Conservation (phyloP, 2,888 invertebrate species). For the Entomobrya proxima region DNA sequence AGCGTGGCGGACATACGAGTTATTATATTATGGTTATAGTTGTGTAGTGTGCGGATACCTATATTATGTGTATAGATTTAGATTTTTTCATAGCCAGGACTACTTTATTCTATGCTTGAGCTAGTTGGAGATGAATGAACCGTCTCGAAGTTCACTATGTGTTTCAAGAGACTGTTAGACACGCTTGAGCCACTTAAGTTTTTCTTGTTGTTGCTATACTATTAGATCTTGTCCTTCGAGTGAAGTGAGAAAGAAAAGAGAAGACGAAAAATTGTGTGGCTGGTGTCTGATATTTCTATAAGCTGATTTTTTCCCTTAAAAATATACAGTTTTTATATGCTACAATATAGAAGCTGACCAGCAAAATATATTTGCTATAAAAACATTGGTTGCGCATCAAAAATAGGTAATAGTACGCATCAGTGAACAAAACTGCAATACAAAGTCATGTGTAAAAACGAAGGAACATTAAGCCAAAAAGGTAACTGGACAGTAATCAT, state of each 20-base stretch:
- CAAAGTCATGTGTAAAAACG: too few relatives aligned
- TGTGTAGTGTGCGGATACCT: not conserved
- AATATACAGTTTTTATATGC: not conserved
- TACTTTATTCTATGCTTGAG: constrained; percentile 51
- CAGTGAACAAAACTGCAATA: too few relatives aligned
- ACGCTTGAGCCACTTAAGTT: constrained; percentile 65
- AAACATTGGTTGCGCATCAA: too few relatives aligned
- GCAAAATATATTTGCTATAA: not conserved
- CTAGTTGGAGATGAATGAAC: constrained; percentile 63
- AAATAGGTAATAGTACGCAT: not conserved
- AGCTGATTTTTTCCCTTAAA: not conserved
- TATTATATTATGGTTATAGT: not conserved
- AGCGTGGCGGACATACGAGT: not conserved
- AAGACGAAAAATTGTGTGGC: constrained; percentile 49
- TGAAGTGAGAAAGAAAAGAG: constrained; percentile 34
- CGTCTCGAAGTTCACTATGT: constrained; percentile 61
- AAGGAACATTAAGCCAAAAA: too few relatives aligned
- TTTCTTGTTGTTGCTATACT: constrained; percentile 15
- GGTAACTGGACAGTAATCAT: too few relatives aligned
- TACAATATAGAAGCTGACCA: constrained; percentile 38
- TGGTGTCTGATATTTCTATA: constrained; percentile 43
- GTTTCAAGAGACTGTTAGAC: constrained; percentile 64
- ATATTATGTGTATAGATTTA: constrained; percentile 25
- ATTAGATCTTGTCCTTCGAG: not conserved
- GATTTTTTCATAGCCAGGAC: not conserved